These are phyloP conservation scores for Argentina silus DNA, from an alignment of 2,797 vertebrate genomes.

Conservation along the genomic window DNA sequence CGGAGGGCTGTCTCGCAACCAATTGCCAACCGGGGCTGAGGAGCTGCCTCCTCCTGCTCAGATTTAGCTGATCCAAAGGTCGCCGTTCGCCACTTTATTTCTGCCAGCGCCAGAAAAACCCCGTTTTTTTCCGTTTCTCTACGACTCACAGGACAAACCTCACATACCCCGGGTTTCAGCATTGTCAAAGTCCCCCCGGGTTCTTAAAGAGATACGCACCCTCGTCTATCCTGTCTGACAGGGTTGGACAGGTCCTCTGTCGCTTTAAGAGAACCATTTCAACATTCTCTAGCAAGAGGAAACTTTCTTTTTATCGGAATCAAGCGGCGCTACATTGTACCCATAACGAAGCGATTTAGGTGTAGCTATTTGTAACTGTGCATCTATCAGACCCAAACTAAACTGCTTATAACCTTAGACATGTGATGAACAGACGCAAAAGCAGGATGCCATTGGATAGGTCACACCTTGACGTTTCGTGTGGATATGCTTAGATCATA, in stretches of 20 bases:
- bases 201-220: slow-evolving; percentile 30
- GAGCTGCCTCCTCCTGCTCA: slow-evolving; percentile 63
- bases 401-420: not conserved
- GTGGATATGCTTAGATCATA: not conserved
- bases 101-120: not conserved
- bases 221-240: no score
- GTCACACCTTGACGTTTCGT: no score
- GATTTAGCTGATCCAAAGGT: slow-evolving; percentile 43
- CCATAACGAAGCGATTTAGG: not conserved
- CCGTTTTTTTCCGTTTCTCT: not conserved
- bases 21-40: slow-evolving; percentile 57
- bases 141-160: no score
- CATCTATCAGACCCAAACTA: not conserved
- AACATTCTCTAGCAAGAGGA: not conserved
- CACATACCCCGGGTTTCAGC: slow-evolving; percentile 7
- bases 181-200: not conserved
- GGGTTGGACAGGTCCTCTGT: not conserved
- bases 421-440: not conserved
- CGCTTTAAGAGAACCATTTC: slow-evolving; percentile 23
- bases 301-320: not conserved
- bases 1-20: slow-evolving; percentile 50
- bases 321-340: not conserved
- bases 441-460: not conserved
- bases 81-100: slow-evolving; percentile 9
- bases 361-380: not conserved